A percentile compares a stretch with the other conserved stretches of the same genome.
Conservation (phyloP, 2,888 invertebrate genomes). For the Hymenopus coronatus region DNA sequence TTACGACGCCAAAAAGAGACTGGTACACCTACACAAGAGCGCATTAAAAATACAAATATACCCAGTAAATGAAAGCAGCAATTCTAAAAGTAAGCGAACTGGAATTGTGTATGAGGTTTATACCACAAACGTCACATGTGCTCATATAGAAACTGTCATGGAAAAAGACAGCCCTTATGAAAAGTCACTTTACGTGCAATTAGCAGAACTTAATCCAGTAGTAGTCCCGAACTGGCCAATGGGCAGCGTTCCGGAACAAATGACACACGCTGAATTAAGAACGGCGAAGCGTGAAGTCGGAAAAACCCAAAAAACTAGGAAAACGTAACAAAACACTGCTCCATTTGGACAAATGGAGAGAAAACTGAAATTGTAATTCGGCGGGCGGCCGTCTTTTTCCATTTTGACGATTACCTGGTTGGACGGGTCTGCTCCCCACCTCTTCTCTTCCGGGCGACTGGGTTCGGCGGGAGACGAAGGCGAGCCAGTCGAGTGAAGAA, state of each 20-base stretch:
- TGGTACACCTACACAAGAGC: background rate
- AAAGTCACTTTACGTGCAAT: background rate
- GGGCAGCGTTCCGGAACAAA: slow-evolving; percentile 3
- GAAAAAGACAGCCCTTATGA: background rate
- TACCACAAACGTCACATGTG: background rate
- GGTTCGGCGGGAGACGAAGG: background rate
- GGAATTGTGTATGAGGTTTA: background rate
- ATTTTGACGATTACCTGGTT: slow-evolving; percentile 15
- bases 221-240: background rate
- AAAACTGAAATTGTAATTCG: background rate
- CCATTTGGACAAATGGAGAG: background rate
- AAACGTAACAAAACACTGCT: background rate
- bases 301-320: background rate
- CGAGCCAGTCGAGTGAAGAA: background rate
- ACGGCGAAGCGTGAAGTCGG: background rate
- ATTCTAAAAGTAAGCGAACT: background rate
- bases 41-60: background rate
- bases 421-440: background rate
- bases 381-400: background rate
- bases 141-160: background rate
- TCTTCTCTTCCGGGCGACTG: slow-evolving; percentile 4
- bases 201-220: background rate
- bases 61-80: background rate
- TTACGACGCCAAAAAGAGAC: background rate
- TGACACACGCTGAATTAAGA: slow-evolving; percentile 1